A percentile compares a stretch with the other conserved stretches of the same genome.
Conservation (phyloP, 2,797 vertebrate genomes). For the Eulemur albifrons region DNA sequence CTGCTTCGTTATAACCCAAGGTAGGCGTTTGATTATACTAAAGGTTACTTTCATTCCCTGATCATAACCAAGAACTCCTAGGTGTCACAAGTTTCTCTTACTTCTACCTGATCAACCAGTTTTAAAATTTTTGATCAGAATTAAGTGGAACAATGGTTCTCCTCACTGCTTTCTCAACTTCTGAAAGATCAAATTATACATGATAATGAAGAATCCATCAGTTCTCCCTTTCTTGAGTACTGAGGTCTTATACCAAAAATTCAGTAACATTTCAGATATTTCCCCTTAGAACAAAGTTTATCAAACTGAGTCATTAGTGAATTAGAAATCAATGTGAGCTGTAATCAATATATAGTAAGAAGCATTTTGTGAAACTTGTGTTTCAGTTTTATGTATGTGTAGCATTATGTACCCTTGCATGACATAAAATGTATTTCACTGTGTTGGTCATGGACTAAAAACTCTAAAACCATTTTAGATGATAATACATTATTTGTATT, state of each 20-base stretch:
- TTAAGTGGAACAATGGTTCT: neutral
- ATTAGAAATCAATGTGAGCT: slow-evolving; percentile 11
- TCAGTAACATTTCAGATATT: neutral
- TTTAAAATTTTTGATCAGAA: neutral
- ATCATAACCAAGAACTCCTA: neutral
- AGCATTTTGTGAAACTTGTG: neutral
- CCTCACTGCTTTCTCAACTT: neutral
- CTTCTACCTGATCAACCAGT: neutral
- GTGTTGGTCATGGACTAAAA: neutral
- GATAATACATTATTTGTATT: slow-evolving; percentile 19
- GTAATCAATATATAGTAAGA: neutral
- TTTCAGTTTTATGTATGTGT: neutral
- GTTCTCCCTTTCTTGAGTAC: neutral
- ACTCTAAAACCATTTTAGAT: slow-evolving; percentile 4
- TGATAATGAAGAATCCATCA: neutral
- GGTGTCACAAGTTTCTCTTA: neutral
- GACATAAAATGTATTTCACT: neutral
- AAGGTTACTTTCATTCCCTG: neutral
- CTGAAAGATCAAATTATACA: neutral
- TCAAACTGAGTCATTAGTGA: neutral
- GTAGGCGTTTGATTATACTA: neutral
- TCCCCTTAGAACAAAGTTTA: neutral
- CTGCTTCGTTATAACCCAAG: neutral
- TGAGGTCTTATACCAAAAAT: neutral
- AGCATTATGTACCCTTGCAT: neutral